Conservation (phyloP, 2,888 invertebrate genomes). For the Andrena praecox region DNA sequence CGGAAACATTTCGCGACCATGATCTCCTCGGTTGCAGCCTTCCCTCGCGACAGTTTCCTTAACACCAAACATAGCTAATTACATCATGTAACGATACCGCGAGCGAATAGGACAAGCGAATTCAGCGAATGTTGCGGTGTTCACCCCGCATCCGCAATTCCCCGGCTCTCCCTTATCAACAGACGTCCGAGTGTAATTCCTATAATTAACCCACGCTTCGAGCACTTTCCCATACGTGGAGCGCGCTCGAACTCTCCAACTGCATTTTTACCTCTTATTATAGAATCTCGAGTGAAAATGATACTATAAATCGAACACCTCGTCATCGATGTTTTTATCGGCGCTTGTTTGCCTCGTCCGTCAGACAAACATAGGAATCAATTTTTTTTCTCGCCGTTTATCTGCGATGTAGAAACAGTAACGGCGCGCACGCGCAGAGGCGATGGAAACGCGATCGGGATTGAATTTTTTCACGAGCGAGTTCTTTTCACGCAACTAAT, state of each 20-base stretch:
- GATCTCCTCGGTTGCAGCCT: no score
- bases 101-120: no score
- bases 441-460: no score
- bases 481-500: no score
- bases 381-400: neutral
- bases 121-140: no score
- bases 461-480: neutral
- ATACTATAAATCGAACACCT: neutral
- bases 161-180: neutral
- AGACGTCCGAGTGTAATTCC: neutral
- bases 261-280: constrained; percentile 9
- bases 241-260: neutral
- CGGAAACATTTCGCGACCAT: no score
- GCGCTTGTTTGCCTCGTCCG: neutral
- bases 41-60: no score
- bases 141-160: no score
- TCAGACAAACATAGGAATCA: neutral
- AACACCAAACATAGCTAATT: no score
- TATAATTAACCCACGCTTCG: constrained; percentile 1
- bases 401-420: neutral
- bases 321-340: constrained; percentile 1
- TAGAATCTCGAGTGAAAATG: neutral
- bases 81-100: no score
- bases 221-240: neutral
- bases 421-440: neutral